Evolutionary conservation across 2,113 vertebrate species (phyloP).

Genomic region (Hemibagrus wyckioides): DNA sequence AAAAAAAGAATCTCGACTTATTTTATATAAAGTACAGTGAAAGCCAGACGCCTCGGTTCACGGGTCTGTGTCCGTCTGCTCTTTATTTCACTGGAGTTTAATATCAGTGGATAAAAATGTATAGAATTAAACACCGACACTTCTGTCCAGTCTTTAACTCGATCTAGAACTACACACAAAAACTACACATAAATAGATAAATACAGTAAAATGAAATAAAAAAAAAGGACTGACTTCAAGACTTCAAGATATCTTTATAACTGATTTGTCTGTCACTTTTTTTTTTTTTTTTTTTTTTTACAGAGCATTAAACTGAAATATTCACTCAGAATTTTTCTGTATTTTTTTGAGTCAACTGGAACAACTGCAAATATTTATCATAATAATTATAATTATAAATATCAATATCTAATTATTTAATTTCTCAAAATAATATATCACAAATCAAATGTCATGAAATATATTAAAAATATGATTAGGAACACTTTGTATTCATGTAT

Average conservation of each 20-base stretch:
- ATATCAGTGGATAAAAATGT: neutral
- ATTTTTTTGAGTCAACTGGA: neutral
- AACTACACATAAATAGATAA: too few species aligned
- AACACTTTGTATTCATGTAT: neutral
- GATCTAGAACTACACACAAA: too few species aligned
- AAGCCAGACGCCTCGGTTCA: neutral
- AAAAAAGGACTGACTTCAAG: too few species aligned
- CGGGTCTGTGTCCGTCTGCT: too few species aligned
- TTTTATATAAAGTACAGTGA: neutral
- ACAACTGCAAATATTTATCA: too few species aligned
- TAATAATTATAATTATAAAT: too few species aligned
- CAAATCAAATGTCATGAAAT: neutral
- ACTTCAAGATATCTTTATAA: too few species aligned
- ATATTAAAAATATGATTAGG: neutral
- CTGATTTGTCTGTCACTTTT: too few species aligned
- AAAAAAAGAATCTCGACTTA: too few species aligned
- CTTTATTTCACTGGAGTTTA: neutral
- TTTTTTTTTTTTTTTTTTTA: too few species aligned
- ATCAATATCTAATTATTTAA: too few species aligned
- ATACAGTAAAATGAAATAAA: too few species aligned
- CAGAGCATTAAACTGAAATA: neutral
- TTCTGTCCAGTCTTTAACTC: neutral
- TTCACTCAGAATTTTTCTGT: neutral
- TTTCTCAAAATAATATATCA: neutral
- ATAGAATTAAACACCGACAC: neutral